Percentiles rank a stretch among this genome's conserved stretches.
Conservation (phyloP, 2,888 invertebrate species). For the Seira musarum region DNA sequence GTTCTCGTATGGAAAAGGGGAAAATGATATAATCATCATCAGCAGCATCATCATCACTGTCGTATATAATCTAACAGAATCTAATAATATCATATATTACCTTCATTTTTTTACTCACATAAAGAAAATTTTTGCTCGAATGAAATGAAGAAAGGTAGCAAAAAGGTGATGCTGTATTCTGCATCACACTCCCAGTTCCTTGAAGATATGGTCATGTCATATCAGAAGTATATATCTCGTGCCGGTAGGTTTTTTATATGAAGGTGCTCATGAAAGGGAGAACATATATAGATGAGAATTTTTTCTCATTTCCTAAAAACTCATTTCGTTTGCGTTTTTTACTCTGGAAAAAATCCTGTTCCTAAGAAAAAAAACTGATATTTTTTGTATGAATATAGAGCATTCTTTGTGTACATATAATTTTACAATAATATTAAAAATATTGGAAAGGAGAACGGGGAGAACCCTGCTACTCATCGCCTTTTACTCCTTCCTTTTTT, state of each 20-base stretch:
- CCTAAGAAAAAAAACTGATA: too few relatives aligned
- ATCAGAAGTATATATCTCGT: not conserved
- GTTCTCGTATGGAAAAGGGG: conserved; percentile 21
- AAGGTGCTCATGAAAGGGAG: not conserved
- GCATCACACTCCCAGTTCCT: not conserved
- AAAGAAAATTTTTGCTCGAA: not conserved
- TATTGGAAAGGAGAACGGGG: conserved; percentile 35
- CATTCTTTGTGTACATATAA: conserved; percentile 1
- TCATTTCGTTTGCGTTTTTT: conserved; percentile 48
- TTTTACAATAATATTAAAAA: conserved; percentile 44
- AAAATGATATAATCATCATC: conserved; percentile 49
- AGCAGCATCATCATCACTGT: too few relatives aligned
- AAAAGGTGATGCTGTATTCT: not conserved
- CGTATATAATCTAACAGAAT: conserved; percentile 59
- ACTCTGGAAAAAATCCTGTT: conserved; percentile 9
- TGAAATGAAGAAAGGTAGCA: conserved; percentile 24
- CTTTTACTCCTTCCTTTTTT: conserved; percentile 30
- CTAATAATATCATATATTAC: conserved; percentile 53
- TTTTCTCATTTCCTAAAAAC: conserved; percentile 56
- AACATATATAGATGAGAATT: conserved; percentile 45
- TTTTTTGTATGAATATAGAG: too few relatives aligned
- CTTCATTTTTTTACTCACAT: not conserved
- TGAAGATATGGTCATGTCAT: not conserved
- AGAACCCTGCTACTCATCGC: conserved; percentile 12
- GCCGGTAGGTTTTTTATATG: not conserved